Percentiles rank a stretch among this genome's conserved stretches.
Evolutionary conservation across 2,888 invertebrate species (phyloP).

Genomic region (Serrognathus titanus): DNA sequence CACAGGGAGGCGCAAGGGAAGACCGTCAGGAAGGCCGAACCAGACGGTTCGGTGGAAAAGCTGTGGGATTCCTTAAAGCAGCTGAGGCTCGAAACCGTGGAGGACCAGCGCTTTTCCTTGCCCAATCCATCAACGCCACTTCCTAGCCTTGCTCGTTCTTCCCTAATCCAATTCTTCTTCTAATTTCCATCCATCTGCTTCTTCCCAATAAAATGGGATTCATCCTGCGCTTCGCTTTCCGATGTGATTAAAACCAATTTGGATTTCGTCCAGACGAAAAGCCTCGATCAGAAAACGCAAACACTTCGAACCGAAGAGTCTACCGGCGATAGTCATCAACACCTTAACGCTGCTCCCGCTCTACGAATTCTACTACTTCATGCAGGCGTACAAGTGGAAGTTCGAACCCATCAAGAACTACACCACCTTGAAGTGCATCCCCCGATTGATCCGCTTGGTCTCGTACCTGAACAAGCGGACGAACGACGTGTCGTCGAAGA

Average conservation of each 20-base stretch:
- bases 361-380: conserved; percentile 18
- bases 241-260: background rate
- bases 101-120: too few relatives aligned
- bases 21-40: too few relatives aligned
- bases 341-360: conserved; percentile 20
- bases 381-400: conserved; percentile 15
- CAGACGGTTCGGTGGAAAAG: too few relatives aligned
- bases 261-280: conserved; percentile 11
- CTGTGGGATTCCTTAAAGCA: too few relatives aligned
- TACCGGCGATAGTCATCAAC: conserved; percentile 10
- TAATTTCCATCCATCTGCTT: too few relatives aligned
- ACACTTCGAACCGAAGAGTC: conserved; percentile 14
- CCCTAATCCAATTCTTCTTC: too few relatives aligned
- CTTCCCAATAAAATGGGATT: background rate
- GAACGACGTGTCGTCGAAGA: conserved; percentile 15
- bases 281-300: conserved; percentile 8
- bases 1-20: too few relatives aligned
- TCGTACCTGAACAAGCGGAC: conserved; percentile 9
- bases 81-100: too few relatives aligned
- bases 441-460: conserved; percentile 8
- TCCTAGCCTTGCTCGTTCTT: too few relatives aligned
- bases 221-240: background rate
- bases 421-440: conserved; percentile 4
- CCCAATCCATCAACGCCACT: too few relatives aligned
- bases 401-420: background rate